These are phyloP conservation scores for Harlomillsia oculata DNA, from an alignment of 1,140 invertebrate genomes.

Conservation along the genomic window DNA sequence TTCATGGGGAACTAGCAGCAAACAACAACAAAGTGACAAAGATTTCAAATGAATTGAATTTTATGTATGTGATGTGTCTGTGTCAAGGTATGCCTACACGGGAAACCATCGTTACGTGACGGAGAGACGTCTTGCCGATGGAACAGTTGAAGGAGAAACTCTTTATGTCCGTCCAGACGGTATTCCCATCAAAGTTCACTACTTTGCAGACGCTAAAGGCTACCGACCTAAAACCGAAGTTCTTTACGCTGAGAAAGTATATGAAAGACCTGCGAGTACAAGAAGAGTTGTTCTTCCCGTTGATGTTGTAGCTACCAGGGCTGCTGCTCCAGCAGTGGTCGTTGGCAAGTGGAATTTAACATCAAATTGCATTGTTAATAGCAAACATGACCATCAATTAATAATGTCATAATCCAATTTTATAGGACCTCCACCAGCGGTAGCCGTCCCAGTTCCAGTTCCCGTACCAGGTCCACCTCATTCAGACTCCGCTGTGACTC, in stretches of 20 bases:
- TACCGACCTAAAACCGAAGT: conserved; percentile 35
- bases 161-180: conserved; percentile 31
- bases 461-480: no score
- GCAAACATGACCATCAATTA: no score
- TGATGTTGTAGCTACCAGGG: no score
- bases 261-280: no score
- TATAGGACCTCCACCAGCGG: neutral
- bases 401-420: neutral
- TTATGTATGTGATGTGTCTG: neutral
- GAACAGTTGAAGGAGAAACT: conserved; percentile 35
- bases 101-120: conserved; percentile 30
- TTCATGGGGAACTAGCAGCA: neutral
- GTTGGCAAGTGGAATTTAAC: no score
- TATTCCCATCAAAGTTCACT: conserved; percentile 31
- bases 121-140: conserved; percentile 28
- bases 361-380: no score
- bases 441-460: neutral
- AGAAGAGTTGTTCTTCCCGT: conserved; percentile 18
- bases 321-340: no score
- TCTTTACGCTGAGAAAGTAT: conserved; percentile 30
- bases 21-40: neutral
- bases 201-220: conserved; percentile 32
- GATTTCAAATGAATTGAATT: neutral
- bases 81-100: conserved; percentile 34
- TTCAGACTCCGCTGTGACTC: neutral